Base-by-base conservation (phyloP, 2,113 vertebrate species). In the Phoxinus phoxinus region DNA sequence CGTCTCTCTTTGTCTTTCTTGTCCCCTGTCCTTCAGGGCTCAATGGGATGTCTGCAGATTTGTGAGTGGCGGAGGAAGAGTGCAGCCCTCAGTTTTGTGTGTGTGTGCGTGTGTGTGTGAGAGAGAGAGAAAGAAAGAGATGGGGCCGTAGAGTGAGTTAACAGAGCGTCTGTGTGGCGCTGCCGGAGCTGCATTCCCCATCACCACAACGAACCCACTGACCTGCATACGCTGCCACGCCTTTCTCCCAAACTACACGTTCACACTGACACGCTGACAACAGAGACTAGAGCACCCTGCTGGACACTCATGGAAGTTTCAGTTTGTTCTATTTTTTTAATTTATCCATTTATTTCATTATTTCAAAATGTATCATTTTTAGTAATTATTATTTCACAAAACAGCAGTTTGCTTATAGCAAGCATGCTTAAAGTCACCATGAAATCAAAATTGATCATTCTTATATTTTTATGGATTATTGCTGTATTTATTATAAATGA, bases 201-300 rank as follows among this genome's bases (percentile, higher is more conserved):
- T 88, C 86, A 87, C 77, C 85, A 90, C 83, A 78, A 81, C 80
- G 87, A 88, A 90, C 89, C 84, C 86, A 51, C 75, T 90, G 89
- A 90, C 86, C 87, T 41, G 81, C 71, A 71, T 61, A 78, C 32
- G 27, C 74, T 44, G 79, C 75, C 89, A 90, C 80, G 35, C 87
- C 87, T 84, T 88, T 81, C 86, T 44, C 71, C 35, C 74, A 86
- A 67, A 86, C 59, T 46, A 76, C 51, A 84, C 71, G 67, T 56
- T 76, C 69, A 41, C 56, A 69, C 67, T 73, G 32, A 86, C 23
- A 65, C 5, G 7, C 41, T 76, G 35, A 86, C 67, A 71, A 86
- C 58, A 78, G 86, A 81, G 58, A 65, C 79, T 46, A 84, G 27
- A 53, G 74, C 58, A 21, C 83, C 85, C 89, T 90, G 89, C 87